Percentiles rank a stretch among this genome's conserved stretches.
Conservation (phyloP, 2,888 invertebrate genomes). For the Ormia ochracea region DNA sequence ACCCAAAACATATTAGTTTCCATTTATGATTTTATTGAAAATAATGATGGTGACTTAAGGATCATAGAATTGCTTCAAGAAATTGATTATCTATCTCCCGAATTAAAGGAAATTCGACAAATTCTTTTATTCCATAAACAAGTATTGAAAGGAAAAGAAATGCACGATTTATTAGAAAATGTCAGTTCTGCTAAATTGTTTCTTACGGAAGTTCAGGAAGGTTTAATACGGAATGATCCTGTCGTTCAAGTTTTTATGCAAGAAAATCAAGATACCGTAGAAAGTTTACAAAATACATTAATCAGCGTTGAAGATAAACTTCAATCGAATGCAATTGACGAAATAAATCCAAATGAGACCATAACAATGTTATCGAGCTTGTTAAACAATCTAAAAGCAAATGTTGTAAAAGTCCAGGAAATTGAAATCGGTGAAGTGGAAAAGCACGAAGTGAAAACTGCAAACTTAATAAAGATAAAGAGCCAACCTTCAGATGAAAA, state of each 20-base stretch:
- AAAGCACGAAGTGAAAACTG: conserved; percentile 5
- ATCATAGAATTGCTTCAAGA: conserved; percentile 74
- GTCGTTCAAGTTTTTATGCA: conserved; percentile 66
- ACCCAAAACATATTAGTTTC: conserved; percentile 70
- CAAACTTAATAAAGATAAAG: not conserved
- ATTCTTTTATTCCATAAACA: not conserved
- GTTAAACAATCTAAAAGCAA: conserved; percentile 32
- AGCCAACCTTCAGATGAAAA: not conserved
- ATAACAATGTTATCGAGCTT: conserved; percentile 29
- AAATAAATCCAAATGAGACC: conserved; percentile 12
- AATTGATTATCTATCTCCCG: conserved; percentile 70
- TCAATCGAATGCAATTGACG: not conserved
- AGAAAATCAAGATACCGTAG: conserved; percentile 67
- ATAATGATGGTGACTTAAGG: conserved; percentile 70
- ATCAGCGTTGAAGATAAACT: conserved; percentile 33
- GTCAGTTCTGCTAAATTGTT: conserved; percentile 61
- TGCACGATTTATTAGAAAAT: conserved; percentile 66
- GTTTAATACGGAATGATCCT: conserved; percentile 67
- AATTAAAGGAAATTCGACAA: conserved; percentile 65
- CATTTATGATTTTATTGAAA: conserved; percentile 74
- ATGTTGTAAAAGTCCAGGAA: conserved; percentile 23
- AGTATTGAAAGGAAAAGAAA: conserved; percentile 39
- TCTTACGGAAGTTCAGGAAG: conserved; percentile 69
- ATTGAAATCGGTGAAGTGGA: conserved; percentile 60
- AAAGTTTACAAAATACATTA: conserved; percentile 66